Percentiles rank a stretch among this genome's conserved stretches.
Conservation (phyloP, 2,797 vertebrate species). For the Antennarius maculatus region DNA sequence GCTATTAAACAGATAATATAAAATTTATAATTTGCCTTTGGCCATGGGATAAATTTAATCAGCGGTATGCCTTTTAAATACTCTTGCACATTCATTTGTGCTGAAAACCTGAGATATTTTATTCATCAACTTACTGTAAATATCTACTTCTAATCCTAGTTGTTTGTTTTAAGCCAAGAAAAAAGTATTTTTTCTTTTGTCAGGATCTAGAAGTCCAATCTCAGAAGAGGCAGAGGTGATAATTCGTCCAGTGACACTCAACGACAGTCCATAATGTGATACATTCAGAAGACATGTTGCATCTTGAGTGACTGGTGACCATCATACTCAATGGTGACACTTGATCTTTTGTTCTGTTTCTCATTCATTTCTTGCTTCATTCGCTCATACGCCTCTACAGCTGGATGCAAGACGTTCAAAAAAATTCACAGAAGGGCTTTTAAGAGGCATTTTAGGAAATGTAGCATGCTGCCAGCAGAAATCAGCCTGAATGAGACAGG, state of each 20-base stretch:
- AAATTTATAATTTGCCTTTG: too few relatives aligned
- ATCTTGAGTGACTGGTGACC: slow-evolving; percentile 44
- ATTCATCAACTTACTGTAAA: too few relatives aligned
- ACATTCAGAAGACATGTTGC: slow-evolving; percentile 40
- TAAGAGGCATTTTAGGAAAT: slow-evolving; percentile 12
- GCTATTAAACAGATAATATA: too few relatives aligned
- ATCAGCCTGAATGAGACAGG: background rate
- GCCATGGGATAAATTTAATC: too few relatives aligned
- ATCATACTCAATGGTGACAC: slow-evolving; percentile 35
- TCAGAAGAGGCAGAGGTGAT: too few relatives aligned
- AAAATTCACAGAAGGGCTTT: background rate
- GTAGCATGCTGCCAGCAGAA: background rate
- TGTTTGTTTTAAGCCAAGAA: too few relatives aligned
- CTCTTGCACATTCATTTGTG: too few relatives aligned
- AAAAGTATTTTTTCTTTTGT: too few relatives aligned
- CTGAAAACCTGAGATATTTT: too few relatives aligned
- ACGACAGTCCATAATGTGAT: slow-evolving; percentile 51
- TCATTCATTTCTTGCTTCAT: slow-evolving; percentile 8
- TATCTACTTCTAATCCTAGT: too few relatives aligned
- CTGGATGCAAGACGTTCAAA: slow-evolving; percentile 20
- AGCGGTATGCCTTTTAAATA: too few relatives aligned
- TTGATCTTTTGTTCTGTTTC: slow-evolving; percentile 1
- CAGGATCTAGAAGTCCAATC: too few relatives aligned
- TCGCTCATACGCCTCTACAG: background rate
- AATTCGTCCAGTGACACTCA: slow-evolving; percentile 36